These are phyloP conservation scores for Eleginops maclovinus DNA, from an alignment of 2,113 vertebrate genomes.

Conservation along the genomic window DNA sequence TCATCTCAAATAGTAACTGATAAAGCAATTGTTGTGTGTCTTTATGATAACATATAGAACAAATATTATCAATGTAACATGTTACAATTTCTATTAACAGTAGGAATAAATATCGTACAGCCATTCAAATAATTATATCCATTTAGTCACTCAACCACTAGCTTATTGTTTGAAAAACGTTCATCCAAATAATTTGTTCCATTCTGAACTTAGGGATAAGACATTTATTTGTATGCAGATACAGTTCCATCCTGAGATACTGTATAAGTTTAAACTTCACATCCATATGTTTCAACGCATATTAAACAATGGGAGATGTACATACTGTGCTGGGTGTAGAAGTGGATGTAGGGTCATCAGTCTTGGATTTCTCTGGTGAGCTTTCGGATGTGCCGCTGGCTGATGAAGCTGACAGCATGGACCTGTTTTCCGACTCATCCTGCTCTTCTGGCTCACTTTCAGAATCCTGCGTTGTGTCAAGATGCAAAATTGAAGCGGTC, in stretches of 20 bases:
- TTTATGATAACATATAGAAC: not conserved
- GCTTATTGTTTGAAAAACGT: not conserved
- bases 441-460: slow-evolving; percentile 67
- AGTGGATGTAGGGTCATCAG: slow-evolving; percentile 33
- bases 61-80: not conserved
- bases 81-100: not conserved
- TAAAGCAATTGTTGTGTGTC: not conserved
- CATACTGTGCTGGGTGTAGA: slow-evolving; percentile 73
- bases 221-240: not conserved
- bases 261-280: not conserved
- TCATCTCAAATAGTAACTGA: not conserved
- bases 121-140: too few relatives aligned
- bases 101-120: not conserved
- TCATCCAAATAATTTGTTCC: not conserved
- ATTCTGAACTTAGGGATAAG: not conserved
- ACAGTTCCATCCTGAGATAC: not conserved
- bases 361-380: slow-evolving; percentile 86
- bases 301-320: not conserved
- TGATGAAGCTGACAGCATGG: slow-evolving; percentile 80
- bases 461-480: slow-evolving; percentile 66
- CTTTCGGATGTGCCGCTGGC: slow-evolving; percentile 85
- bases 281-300: too few relatives aligned
- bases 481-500: slow-evolving; percentile 20
- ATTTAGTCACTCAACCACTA: not conserved
- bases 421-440: slow-evolving; percentile 78